Percentiles rank a stretch among this genome's conserved stretches.
phyloP scores from a whole-genome alignment of 2,797 vertebrate species.

The Anisognathus igniventris region DNA sequence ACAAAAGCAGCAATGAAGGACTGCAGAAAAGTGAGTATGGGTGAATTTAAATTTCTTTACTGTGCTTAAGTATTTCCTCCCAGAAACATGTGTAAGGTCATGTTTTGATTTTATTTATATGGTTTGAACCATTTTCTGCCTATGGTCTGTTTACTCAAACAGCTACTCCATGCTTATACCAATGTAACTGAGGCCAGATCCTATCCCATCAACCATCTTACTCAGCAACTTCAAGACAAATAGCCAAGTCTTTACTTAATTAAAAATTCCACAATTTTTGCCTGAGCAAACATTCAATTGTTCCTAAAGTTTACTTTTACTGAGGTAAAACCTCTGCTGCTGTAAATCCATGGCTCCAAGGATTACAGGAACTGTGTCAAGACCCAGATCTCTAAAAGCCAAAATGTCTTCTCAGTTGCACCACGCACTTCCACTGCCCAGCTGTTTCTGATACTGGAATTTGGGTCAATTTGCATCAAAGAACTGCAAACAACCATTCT shows the following conservation, averaged over 20 bases:
- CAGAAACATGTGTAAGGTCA: neutral
- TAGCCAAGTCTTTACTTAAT: neutral
- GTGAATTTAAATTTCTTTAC: neutral
- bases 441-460: neutral
- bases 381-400: neutral
- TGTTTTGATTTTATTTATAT: neutral
- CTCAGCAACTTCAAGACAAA: neutral
- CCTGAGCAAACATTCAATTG: neutral
- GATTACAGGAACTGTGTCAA: neutral
- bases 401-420: neutral
- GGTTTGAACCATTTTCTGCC: neutral
- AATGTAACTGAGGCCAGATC: neutral
- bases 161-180: neutral
- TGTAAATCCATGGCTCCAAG: neutral
- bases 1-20: neutral
- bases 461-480: neutral
- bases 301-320: neutral
- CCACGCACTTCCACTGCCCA: neutral
- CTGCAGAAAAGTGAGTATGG: neutral
- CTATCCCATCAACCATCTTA: neutral
- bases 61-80: neutral
- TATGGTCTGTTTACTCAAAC: neutral
- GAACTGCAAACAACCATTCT: neutral
- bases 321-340: neutral
- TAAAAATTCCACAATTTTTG: neutral